phyloP scores from a whole-genome alignment of 2,888 invertebrate genomes.

The Osmoderma eremita region DNA sequence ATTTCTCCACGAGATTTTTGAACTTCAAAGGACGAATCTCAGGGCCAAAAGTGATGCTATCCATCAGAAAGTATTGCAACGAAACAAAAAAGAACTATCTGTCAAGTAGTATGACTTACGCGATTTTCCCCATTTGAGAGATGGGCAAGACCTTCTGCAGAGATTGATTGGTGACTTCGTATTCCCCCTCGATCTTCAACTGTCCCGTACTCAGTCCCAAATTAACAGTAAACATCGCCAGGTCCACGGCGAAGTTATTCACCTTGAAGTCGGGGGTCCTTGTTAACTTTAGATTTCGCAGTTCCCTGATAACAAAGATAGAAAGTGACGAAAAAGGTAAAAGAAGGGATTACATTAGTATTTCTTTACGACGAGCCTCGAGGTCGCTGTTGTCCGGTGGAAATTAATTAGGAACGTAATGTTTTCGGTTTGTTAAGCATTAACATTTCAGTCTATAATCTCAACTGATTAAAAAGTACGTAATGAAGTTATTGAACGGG shows the following conservation, averaged over 20 bases:
- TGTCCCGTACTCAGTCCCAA: slow-evolving; percentile 57
- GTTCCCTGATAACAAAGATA: slow-evolving; percentile 53
- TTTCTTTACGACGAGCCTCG: too few species aligned
- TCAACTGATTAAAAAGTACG: too few species aligned
- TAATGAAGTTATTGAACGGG: too few species aligned
- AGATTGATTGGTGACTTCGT: slow-evolving; percentile 57
- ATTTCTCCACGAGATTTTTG: slow-evolving; percentile 3
- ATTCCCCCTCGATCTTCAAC: slow-evolving; percentile 57
- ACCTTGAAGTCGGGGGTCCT: slow-evolving; percentile 60
- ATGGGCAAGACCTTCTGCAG: slow-evolving; percentile 59
- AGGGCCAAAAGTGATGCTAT: too few species aligned
- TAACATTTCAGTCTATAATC: too few species aligned
- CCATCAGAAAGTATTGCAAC: too few species aligned
- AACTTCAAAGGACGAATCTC: not conserved
- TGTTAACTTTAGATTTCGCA: slow-evolving; percentile 56
- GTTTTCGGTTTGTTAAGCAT: too few species aligned
- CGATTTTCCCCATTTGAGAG: slow-evolving; percentile 57
- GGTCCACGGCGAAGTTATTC: slow-evolving; percentile 55
- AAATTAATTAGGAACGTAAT: too few species aligned
- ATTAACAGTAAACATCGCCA: slow-evolving; percentile 56
- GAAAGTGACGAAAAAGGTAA: too few species aligned
- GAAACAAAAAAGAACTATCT: not conserved
- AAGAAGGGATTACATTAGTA: slow-evolving; percentile 40
- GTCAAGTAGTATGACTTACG: slow-evolving; percentile 54
- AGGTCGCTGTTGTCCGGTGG: too few species aligned